These are phyloP conservation scores for Lampris megalopsis DNA, from an alignment of 2,113 vertebrate genomes.

Conservation along the genomic window DNA sequence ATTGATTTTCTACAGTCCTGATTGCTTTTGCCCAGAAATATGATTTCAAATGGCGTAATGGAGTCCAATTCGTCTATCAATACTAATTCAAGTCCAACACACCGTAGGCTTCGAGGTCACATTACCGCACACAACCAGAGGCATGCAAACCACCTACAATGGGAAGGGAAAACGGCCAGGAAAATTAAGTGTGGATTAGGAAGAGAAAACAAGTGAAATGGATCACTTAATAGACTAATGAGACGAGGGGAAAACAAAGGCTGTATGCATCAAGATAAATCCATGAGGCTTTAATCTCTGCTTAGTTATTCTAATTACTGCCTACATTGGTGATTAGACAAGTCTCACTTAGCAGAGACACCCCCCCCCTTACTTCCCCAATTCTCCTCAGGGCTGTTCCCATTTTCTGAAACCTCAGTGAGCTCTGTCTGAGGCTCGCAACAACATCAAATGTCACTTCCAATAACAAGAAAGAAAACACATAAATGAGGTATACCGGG, in stretches of 20 bases:
- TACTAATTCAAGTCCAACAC: constrained; percentile 60
- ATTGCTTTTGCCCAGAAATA: constrained; percentile 57
- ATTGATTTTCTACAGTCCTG: constrained; percentile 65
- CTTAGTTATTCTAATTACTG: constrained; percentile 74
- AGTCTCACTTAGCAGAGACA: constrained; percentile 41
- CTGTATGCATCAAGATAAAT: constrained; percentile 65
- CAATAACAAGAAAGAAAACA: constrained; percentile 25
- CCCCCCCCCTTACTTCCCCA: constrained; percentile 35
- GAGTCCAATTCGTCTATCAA: constrained; percentile 69
- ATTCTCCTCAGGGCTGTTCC: constrained; percentile 13
- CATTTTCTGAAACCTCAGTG: constrained; percentile 14
- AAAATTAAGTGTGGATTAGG: constrained; percentile 50
- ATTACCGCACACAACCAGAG: constrained; percentile 25
- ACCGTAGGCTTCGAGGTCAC: constrained; percentile 40
- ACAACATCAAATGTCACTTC: constrained; percentile 34
- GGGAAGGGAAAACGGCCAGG: constrained; percentile 4
- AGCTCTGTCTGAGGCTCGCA: constrained; percentile 27
- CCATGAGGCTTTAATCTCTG: constrained; percentile 69
- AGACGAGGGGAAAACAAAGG: constrained; percentile 68
- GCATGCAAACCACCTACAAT: background rate
- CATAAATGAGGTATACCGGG: constrained; percentile 24
- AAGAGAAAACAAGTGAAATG: constrained; percentile 56
- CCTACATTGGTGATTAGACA: constrained; percentile 66
- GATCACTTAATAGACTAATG: constrained; percentile 66
- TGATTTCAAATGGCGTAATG: constrained; percentile 64